Percentiles rank a stretch among this genome's conserved stretches.
Conservation (phyloP, 2,113 vertebrate genomes). For the Oryzias melastigma region DNA sequence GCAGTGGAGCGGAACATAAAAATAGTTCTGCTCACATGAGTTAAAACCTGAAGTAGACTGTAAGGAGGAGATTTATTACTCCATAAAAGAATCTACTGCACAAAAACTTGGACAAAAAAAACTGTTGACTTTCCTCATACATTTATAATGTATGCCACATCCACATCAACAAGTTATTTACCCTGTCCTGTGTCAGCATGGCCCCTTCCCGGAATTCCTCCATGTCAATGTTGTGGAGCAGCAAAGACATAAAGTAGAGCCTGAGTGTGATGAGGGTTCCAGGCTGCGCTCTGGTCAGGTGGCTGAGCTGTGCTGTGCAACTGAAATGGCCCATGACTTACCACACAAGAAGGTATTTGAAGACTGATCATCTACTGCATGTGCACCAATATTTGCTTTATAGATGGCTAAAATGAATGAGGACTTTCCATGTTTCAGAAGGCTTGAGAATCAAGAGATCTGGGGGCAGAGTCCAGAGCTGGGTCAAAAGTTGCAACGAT, state of each 20-base stretch:
- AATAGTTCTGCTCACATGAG: slow-evolving; percentile 30
- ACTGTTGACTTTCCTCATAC: slow-evolving; percentile 35
- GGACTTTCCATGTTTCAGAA: slow-evolving; percentile 95
- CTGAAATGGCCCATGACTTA: slow-evolving; percentile 94
- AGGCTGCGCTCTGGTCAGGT: slow-evolving; percentile 91
- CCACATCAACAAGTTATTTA: slow-evolving; percentile 64
- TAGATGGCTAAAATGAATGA: slow-evolving; percentile 97
- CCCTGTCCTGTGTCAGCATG: slow-evolving; percentile 55
- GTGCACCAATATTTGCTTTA: slow-evolving; percentile 99
- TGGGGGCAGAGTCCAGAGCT: slow-evolving; percentile 61
- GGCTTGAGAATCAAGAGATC: slow-evolving; percentile 88
- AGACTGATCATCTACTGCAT: slow-evolving; percentile 97
- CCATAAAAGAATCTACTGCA: slow-evolving; percentile 35
- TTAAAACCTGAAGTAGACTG: slow-evolving; percentile 23
- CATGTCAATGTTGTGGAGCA: slow-evolving; percentile 87
- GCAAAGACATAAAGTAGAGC: slow-evolving; percentile 87
- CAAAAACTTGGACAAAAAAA: slow-evolving; percentile 21
- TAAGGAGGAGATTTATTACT: slow-evolving; percentile 40
- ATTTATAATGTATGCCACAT: slow-evolving; percentile 51
- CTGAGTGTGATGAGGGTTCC: slow-evolving; percentile 93
- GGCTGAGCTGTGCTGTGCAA: slow-evolving; percentile 85
- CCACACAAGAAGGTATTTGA: slow-evolving; percentile 98
- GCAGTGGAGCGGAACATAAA: slow-evolving; percentile 40
- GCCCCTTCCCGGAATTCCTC: slow-evolving; percentile 86
- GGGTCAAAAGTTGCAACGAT: slow-evolving; percentile 50